Evolutionary conservation across 2,113 vertebrate genomes (phyloP).

Genomic region (Pseudois nayaur): DNA sequence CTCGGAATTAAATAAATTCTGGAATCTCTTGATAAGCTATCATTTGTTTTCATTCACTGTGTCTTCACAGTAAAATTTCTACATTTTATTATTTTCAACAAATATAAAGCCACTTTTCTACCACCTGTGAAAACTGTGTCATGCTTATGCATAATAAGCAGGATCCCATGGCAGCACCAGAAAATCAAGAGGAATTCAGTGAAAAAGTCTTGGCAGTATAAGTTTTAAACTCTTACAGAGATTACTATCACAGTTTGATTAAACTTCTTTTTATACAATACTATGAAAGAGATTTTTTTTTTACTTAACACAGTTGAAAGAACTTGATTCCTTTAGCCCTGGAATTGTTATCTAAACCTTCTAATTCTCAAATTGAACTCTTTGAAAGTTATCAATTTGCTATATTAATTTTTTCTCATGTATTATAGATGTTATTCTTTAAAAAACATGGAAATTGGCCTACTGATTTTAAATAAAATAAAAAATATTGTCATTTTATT

Average conservation of each 20-base stretch:
- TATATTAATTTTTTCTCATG: background rate
- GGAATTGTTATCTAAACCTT: background rate
- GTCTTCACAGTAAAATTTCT: background rate
- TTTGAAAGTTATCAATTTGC: background rate
- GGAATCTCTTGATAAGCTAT: background rate
- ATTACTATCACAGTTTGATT: background rate
- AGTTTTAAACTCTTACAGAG: background rate
- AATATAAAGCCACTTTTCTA: background rate
- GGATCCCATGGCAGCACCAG: background rate
- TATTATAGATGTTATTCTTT: background rate
- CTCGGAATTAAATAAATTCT: background rate
- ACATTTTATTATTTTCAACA: background rate
- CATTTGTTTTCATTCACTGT: background rate
- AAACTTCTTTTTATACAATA: background rate
- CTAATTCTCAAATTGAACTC: background rate
- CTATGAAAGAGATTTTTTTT: background rate
- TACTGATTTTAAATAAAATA: slow-evolving; percentile 14
- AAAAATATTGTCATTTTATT: slow-evolving; percentile 15
- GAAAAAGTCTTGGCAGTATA: background rate
- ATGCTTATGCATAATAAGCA: background rate
- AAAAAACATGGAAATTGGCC: background rate
- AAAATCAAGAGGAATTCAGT: background rate
- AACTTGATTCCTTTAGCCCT: background rate
- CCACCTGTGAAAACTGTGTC: background rate
- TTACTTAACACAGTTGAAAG: background rate